These are phyloP conservation scores for Alloscopus bannaensis DNA, from an alignment of 2,888 invertebrate species.

Conservation along the genomic window DNA sequence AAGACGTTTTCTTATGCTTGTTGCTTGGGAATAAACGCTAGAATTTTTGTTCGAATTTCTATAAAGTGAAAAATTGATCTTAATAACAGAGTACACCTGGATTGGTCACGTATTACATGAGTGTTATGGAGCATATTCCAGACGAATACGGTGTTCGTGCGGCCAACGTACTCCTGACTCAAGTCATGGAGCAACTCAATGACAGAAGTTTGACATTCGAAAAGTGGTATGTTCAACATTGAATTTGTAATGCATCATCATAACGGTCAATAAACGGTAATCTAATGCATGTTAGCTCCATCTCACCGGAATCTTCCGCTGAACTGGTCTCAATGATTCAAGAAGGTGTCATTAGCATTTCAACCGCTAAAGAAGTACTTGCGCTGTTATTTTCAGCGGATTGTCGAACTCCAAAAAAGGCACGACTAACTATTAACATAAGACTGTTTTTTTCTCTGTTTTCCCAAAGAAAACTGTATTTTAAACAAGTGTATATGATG, in stretches of 20 bases:
- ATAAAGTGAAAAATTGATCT: no score
- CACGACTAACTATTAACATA: conserved; percentile 73
- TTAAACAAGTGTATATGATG: background rate
- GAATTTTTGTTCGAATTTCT: no score
- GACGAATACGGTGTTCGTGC: conserved; percentile 79
- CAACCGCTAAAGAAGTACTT: conserved; percentile 79
- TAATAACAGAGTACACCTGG: conserved; percentile 79
- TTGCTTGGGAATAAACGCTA: background rate
- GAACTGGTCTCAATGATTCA: conserved; percentile 82
- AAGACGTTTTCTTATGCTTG: conserved; percentile 71
- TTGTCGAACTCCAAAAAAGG: conserved; percentile 76
- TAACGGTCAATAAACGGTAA: conserved; percentile 68
- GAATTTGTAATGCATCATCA: conserved; percentile 52
- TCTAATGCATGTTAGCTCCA: conserved; percentile 75
- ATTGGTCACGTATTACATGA: conserved; percentile 79
- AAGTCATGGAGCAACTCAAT: conserved; percentile 82
- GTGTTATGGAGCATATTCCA: conserved; percentile 77
- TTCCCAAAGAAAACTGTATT: no score
- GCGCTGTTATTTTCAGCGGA: conserved; percentile 76
- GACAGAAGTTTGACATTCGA: conserved; percentile 80
- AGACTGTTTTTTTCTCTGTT: no score
- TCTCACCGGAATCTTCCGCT: conserved; percentile 79
- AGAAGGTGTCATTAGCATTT: conserved; percentile 80
- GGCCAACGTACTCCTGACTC: conserved; percentile 83
- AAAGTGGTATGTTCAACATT: conserved; percentile 78